Evolutionary conservation across 2,888 invertebrate species (phyloP), one percentile per base, ranked within the genome.

Genomic region (Pandemis heparana): DNA sequence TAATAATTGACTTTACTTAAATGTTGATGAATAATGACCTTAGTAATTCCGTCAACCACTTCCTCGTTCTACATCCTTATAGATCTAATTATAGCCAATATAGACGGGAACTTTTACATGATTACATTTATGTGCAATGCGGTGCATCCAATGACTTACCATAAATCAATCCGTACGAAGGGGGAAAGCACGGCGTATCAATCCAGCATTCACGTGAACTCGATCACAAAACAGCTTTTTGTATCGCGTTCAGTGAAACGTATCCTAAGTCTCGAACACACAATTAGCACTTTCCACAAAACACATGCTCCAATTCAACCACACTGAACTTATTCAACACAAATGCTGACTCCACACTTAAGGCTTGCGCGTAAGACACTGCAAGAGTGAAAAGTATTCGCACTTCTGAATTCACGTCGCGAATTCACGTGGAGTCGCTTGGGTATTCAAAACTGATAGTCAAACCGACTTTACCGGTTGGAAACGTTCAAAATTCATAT

Each of bases 281-380:
- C 82, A 85, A 90, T 89, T 86, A 90, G 83, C 92, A 92, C 92
- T 91, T 89, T 88, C 80, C 92, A 92, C 92, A 83, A 87, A 89
- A 90, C 87, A 89, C 87, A 87, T 87, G 85, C 87, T 86, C 85
- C 86, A 85, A 89, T 86, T 87, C 84, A 92, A 92, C 91, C 87
- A 83, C 92, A 92, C 91, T 87, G 65, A 61, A 65, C 68, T 73
- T 85, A 87, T 87, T 79, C 77, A 87, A 87, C 92, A 92, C 92
- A 87, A 81, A 86, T 83, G 87, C 87, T 81, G 86, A 87, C 85
- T 86, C 85, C 89, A 88, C 82, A 88, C 89, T 87, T 87, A 86
- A 90, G 90, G 85, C 85, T 86, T 85, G 87, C 89, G 89, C 90
- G 89, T 87, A 90, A 91, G 89, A 90, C 88, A 87, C 91, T 89